Evolutionary conservation across 2,113 vertebrate species (phyloP).

Genomic region (Herpailurus yagouaroundi): DNA sequence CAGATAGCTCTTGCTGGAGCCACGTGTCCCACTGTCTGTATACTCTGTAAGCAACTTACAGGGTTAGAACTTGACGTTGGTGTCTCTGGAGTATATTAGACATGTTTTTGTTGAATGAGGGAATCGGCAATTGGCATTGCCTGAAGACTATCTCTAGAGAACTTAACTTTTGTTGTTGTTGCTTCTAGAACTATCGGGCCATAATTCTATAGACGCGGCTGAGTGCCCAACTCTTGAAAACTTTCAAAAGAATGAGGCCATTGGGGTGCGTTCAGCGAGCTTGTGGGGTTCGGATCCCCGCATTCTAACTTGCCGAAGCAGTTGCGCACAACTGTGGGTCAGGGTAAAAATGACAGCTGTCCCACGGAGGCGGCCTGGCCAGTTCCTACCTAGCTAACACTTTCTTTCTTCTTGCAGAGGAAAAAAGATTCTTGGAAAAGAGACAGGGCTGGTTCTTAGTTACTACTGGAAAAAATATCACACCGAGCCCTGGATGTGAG

Average conservation of each 20-base stretch:
- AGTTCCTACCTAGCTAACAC: background rate
- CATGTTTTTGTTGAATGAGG: background rate
- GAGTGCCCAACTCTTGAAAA: background rate
- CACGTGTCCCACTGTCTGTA: background rate
- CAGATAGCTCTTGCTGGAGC: background rate
- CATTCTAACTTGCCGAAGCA: background rate
- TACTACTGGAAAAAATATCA: conserved; percentile 77
- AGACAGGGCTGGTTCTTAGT: conserved; percentile 61
- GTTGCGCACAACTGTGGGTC: background rate
- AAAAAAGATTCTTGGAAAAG: conserved; percentile 66
- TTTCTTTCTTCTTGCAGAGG: conserved; percentile 59
- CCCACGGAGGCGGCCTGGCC: background rate
- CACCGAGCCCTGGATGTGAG: conserved; percentile 53
- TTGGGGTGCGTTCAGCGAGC: background rate
- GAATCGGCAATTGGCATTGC: background rate
- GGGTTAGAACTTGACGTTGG: background rate
- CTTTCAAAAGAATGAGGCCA: background rate
- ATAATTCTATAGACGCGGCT: background rate
- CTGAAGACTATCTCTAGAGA: background rate
- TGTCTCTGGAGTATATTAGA: fast-evolving
- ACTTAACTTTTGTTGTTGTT: background rate
- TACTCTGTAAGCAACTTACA: fast-evolving
- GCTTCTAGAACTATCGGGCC: background rate
- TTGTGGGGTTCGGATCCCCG: background rate
- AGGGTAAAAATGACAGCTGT: background rate